A percentile compares a stretch with the other conserved stretches of the same genome.
Evolutionary conservation across 2,113 vertebrate species (phyloP).

Genomic region (Probosciger aterrimus): DNA sequence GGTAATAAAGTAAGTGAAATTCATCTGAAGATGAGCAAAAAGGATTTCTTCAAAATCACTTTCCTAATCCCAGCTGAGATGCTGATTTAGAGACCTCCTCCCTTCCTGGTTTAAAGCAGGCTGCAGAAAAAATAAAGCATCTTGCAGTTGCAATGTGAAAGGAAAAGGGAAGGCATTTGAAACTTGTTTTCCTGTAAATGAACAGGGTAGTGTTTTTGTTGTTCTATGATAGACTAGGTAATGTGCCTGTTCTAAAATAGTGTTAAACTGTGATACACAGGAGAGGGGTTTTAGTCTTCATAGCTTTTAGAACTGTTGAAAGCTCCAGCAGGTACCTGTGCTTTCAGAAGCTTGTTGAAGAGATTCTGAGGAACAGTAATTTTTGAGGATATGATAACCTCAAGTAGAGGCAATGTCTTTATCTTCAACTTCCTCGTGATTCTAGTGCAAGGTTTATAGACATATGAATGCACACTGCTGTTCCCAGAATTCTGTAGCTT

Average conservation of each 20-base stretch:
- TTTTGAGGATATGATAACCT: background rate
- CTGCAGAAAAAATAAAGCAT: background rate
- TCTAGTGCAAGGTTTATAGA: background rate
- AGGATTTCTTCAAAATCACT: background rate
- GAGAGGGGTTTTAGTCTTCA: background rate
- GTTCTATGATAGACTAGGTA: background rate
- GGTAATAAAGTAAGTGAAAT: background rate
- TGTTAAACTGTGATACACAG: background rate
- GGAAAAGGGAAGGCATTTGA: background rate
- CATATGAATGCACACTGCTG: background rate
- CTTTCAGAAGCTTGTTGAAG: background rate
- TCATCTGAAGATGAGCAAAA: background rate
- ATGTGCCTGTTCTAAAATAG: background rate
- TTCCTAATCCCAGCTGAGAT: background rate
- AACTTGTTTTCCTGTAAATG: background rate
- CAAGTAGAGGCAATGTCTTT: background rate
- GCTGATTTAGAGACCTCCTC: background rate
- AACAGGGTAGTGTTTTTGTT: background rate
- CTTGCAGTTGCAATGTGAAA: accelerated
- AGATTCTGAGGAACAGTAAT: background rate
- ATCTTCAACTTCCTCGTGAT: background rate
- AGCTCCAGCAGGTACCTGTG: background rate
- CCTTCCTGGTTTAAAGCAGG: background rate
- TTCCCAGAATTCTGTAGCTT: background rate
- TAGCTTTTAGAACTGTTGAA: background rate